Percentiles rank a stretch among this genome's conserved stretches.
Conservation (phyloP, 2,113 vertebrate genomes). For the Lophochroa leadbeateri region DNA sequence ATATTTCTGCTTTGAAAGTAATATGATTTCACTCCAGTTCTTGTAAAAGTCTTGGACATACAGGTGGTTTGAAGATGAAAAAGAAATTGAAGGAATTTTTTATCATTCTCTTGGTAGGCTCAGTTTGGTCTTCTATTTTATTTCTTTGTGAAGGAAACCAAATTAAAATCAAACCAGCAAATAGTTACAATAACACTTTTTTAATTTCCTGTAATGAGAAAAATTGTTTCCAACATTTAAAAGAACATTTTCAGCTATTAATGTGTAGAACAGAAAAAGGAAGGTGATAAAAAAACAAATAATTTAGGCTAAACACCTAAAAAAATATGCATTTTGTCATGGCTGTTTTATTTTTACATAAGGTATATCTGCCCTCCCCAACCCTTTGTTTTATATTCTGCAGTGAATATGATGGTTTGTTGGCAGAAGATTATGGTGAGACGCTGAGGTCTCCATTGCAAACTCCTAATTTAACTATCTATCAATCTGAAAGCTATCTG, state of each 20-base stretch:
- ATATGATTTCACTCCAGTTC: not conserved
- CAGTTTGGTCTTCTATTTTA: not conserved
- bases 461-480: not conserved
- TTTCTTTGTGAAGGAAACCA: not conserved
- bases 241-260: not conserved
- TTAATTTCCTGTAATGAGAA: not conserved
- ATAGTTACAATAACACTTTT: not conserved
- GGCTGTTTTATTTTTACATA: not conserved
- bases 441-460: not conserved
- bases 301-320: not conserved
- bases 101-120: not conserved
- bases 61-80: not conserved
- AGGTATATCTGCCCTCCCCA: not conserved
- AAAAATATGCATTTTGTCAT: accelerated
- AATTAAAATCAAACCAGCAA: not conserved
- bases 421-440: not conserved
- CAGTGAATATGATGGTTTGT: not conserved
- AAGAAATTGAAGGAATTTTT: not conserved
- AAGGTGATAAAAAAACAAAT: not conserved
- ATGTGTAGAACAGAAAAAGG: not conserved
- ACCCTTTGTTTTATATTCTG: not conserved
- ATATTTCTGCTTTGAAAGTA: not conserved
- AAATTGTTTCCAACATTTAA: not conserved
- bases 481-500: not conserved
- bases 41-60: not conserved